A percentile compares a stretch with the other conserved stretches of the same genome.
Evolutionary conservation across 2,888 invertebrate species (phyloP).

Genomic region (Polymixis lichenea): DNA sequence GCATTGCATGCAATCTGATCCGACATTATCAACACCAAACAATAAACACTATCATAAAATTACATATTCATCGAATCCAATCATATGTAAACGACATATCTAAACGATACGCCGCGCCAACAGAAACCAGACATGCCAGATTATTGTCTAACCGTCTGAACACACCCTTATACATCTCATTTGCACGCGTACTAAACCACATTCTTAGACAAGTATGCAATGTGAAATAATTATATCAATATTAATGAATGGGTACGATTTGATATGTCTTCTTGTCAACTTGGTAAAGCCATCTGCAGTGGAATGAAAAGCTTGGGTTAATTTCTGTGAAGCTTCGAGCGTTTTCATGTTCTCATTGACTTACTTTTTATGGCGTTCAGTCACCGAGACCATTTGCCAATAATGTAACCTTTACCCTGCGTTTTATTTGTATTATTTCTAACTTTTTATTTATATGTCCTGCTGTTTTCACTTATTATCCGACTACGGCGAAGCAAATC

Average conservation of each 20-base stretch:
- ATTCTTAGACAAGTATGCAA: constrained; percentile 61
- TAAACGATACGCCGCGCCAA: background rate
- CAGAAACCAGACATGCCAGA: constrained; percentile 19
- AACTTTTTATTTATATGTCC: too few relatives aligned
- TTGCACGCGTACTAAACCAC: constrained; percentile 47
- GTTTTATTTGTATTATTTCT: too few relatives aligned
- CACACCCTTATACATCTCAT: constrained; percentile 54
- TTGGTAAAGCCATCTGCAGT: constrained; percentile 42
- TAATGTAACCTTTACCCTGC: too few relatives aligned
- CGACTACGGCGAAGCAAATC: too few relatives aligned
- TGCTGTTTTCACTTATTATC: too few relatives aligned
- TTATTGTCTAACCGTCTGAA: constrained; percentile 38
- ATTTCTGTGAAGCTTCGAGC: constrained; percentile 29
- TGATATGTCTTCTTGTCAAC: constrained; percentile 8
- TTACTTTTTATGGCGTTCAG: too few relatives aligned
- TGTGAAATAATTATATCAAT: constrained; percentile 50
- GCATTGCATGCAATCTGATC: background rate
- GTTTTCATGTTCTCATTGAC: background rate
- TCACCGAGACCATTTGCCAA: too few relatives aligned
- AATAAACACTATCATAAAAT: constrained; percentile 3
- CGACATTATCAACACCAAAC: background rate
- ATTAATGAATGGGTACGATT: constrained; percentile 33
- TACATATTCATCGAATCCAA: constrained; percentile 26
- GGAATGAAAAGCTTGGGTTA: constrained; percentile 15
- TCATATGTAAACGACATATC: constrained; percentile 18